A percentile compares a stretch with the other conserved stretches of the same genome.
phyloP scores from a whole-genome alignment of 2,888 invertebrate species.

The Cordylochernes scorpioides region DNA sequence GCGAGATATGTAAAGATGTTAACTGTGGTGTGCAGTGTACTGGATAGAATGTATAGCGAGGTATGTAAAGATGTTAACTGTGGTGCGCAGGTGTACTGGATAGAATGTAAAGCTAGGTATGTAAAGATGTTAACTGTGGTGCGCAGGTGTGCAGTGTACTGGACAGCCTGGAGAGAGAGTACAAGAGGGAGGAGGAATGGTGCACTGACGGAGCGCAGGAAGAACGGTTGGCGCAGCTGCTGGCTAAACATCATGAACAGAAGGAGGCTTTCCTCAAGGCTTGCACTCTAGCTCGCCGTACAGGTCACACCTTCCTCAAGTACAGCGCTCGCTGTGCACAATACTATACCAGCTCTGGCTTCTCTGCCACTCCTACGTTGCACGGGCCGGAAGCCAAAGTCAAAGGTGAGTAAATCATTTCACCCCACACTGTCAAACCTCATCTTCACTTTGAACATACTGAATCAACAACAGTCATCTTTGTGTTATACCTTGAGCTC shows the following conservation, averaged over 20 bases:
- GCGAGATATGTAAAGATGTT: no score
- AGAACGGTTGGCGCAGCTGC: constrained; percentile 33
- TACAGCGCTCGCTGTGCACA: constrained; percentile 80
- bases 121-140: no score
- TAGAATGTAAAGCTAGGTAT: no score
- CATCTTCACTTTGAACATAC: no score
- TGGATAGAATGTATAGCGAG: no score
- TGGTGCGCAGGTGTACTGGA: no score
- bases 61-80: no score
- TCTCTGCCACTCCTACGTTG: constrained; percentile 31
- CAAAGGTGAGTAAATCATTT: constrained; percentile 32
- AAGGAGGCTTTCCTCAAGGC: constrained; percentile 85
- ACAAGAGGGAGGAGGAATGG: constrained; percentile 85
- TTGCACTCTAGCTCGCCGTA: constrained; percentile 77
- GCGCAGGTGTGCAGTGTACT: constrained; percentile 46
- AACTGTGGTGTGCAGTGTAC: no score
- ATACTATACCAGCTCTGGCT: constrained; percentile 29
- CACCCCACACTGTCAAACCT: no score
- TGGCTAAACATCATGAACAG: constrained; percentile 88
- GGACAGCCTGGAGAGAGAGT: constrained; percentile 79
- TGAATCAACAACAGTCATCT: no score
- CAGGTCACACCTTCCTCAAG: constrained; percentile 87
- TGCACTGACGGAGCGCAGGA: constrained; percentile 26
- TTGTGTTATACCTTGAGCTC: no score
- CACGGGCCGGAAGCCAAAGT: constrained; percentile 35